Conservation (phyloP, 2,888 invertebrate species). For the Nineta flava region DNA sequence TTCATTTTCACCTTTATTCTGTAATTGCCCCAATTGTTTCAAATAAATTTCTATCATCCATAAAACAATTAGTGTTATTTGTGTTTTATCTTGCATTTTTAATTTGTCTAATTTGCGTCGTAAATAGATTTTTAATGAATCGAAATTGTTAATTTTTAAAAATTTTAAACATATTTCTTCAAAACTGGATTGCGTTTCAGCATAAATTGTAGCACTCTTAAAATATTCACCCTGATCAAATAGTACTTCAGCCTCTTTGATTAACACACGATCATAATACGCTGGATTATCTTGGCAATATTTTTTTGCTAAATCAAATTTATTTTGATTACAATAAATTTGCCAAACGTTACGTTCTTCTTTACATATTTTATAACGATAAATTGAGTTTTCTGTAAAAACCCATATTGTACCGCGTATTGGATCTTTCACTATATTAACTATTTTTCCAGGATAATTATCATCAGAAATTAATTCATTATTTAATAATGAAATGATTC, state of each 20-base stretch:
- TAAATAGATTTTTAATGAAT: conserved; percentile 79
- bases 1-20: conserved; percentile 28
- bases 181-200: conserved; percentile 81
- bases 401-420: conserved; percentile 70
- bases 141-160: conserved; percentile 60
- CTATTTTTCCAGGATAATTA: conserved; percentile 58
- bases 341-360: conserved; percentile 82
- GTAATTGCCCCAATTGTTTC: conserved; percentile 52
- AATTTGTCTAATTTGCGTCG: conserved; percentile 62
- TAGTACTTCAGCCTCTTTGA: conserved; percentile 74
- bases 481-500: conserved; percentile 71
- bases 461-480: conserved; percentile 79
- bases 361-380: conserved; percentile 65
- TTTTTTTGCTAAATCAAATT: conserved; percentile 75
- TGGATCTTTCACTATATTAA: conserved; percentile 68
- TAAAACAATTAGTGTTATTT: conserved; percentile 81
- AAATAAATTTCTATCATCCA: conserved; percentile 91
- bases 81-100: conserved; percentile 60
- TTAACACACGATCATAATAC: conserved; percentile 66
- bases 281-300: conserved; percentile 69
- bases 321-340: conserved; percentile 70
- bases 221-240: conserved; percentile 65
- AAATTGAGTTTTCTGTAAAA: conserved; percentile 69
- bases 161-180: conserved; percentile 91
- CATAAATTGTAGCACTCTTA: conserved; percentile 74